These are phyloP conservation scores for Bucorvus abyssinicus DNA, from an alignment of 2,797 vertebrate genomes.

Conservation along the genomic window DNA sequence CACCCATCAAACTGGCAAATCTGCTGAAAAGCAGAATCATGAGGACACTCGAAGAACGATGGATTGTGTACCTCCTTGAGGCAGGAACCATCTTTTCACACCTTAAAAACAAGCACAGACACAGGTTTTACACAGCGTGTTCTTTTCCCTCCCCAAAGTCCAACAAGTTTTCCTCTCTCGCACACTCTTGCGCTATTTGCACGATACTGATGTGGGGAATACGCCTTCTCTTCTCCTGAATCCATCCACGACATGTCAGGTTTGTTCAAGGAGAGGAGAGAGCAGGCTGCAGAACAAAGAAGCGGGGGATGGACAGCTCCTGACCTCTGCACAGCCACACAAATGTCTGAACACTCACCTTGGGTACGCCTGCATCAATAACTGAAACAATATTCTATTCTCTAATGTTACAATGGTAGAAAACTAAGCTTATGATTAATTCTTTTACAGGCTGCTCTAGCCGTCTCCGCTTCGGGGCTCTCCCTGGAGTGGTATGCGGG, in stretches of 20 bases:
- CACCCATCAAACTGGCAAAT: constrained; percentile 93
- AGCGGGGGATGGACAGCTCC: neutral
- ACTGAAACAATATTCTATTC: no score
- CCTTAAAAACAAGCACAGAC: constrained; percentile 73
- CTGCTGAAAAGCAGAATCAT: constrained; percentile 94
- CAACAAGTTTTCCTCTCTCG: neutral
- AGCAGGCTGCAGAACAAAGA: neutral
- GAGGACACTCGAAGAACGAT: constrained; percentile 92
- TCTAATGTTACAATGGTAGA: no score
- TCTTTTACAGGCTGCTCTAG: accelerated
- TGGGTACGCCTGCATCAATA: neutral
- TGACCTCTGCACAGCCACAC: neutral
- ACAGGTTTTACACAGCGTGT: neutral
- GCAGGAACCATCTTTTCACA: constrained; percentile 98
- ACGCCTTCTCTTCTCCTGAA: neutral
- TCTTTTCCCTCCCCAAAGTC: neutral
- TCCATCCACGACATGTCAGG: neutral
- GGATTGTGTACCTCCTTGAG: constrained; percentile 94
- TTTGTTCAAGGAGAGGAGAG: neutral
- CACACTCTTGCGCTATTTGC: neutral
- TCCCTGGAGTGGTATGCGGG: neutral
- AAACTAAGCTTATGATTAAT: no score
- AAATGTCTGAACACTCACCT: neutral
- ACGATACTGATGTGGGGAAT: neutral
- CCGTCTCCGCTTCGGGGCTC: accelerated